Evolutionary conservation across 1,140 invertebrate genomes (phyloP).

Genomic region (Drosophila kanapiae): DNA sequence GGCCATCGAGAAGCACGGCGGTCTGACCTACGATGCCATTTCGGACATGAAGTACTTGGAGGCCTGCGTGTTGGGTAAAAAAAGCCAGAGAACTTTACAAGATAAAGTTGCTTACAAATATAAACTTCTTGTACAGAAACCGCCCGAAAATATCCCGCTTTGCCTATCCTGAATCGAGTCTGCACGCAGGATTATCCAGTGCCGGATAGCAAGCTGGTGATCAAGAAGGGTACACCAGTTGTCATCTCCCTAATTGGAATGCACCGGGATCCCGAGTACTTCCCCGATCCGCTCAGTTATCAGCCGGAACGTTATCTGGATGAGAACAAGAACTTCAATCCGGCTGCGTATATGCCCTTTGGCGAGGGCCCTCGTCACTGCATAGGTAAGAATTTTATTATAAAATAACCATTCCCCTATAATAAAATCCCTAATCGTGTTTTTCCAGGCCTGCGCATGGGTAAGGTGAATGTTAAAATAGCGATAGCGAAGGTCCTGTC

Average conservation of each 20-base stretch:
- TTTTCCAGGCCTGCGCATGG: slow-evolving; percentile 69
- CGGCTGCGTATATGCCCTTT: slow-evolving; percentile 88
- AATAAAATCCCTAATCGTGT: neutral
- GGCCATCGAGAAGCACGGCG: slow-evolving; percentile 82
- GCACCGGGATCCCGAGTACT: slow-evolving; percentile 87
- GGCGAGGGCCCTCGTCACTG: slow-evolving; percentile 89
- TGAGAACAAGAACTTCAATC: slow-evolving; percentile 75
- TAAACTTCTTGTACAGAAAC: slow-evolving; percentile 85
- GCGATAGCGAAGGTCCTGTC: slow-evolving; percentile 68
- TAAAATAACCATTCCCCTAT: fast-evolving
- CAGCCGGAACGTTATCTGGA: slow-evolving; percentile 88
- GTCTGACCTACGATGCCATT: slow-evolving; percentile 87
- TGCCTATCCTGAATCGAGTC: slow-evolving; percentile 86
- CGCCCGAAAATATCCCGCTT: slow-evolving; percentile 87
- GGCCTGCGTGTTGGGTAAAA: slow-evolving; percentile 85
- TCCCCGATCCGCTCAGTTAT: slow-evolving; percentile 88
- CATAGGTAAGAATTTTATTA: slow-evolving; percentile 85
- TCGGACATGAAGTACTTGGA: slow-evolving; percentile 87
- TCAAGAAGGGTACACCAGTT: slow-evolving; percentile 85
- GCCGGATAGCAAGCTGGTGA: slow-evolving; percentile 75
- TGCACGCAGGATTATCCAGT: slow-evolving; percentile 85
- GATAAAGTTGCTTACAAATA: neutral
- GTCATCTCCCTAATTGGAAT: slow-evolving; percentile 85
- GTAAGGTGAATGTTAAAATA: slow-evolving; percentile 70
- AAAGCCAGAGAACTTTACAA: neutral